Evolutionary conservation across 64 coral and sea anemone species (phyloP).

Genomic region (Acropora tenuis): DNA sequence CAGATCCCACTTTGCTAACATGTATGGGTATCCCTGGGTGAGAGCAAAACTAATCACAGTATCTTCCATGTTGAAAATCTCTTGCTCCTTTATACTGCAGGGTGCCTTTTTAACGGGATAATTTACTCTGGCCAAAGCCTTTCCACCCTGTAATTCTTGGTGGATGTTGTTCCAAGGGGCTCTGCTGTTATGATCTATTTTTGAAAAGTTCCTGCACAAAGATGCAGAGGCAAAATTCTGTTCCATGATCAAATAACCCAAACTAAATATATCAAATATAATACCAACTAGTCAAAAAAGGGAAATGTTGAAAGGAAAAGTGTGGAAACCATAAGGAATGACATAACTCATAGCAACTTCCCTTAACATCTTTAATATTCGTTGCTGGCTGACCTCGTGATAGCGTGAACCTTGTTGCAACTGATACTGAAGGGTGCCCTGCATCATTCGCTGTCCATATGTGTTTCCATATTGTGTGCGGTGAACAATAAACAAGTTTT

Average conservation of each 20-base stretch:
- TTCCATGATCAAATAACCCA: conserved; percentile 55
- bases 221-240: conserved; percentile 52
- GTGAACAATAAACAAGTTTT: too few species aligned
- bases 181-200: conserved; percentile 23
- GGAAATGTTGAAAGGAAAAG: neutral
- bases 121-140: conserved; percentile 51
- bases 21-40: conserved; percentile 30
- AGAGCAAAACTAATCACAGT: conserved; percentile 23
- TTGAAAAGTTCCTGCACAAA: conserved; percentile 48
- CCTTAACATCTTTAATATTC: conserved; percentile 7
- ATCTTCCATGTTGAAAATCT: conserved; percentile 44
- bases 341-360: neutral
- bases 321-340: neutral
- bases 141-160: conserved; percentile 53
- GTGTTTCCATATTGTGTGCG: too few species aligned
- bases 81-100: conserved; percentile 21
- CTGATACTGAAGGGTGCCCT: conserved; percentile 5
- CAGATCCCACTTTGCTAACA: conserved; percentile 48
- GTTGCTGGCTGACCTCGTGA: conserved; percentile 15
- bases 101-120: conserved; percentile 42
- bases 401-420: neutral
- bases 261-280: conserved; percentile 11
- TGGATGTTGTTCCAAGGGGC: conserved; percentile 48
- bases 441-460: too few species aligned
- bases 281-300: neutral